phyloP scores from a whole-genome alignment of 2,113 vertebrate genomes.

The Triplophysa dalaica region DNA sequence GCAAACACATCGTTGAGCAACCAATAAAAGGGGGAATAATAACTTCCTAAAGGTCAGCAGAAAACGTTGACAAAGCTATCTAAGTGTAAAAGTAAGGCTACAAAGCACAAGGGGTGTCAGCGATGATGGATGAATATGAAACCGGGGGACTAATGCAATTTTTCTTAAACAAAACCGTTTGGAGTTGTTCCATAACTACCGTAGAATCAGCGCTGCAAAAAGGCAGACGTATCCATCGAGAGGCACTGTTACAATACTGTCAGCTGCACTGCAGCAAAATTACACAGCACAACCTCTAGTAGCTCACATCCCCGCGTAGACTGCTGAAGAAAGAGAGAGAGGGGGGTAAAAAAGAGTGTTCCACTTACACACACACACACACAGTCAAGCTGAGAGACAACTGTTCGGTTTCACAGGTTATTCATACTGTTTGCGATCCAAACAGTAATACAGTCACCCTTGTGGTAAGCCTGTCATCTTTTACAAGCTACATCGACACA shows the following conservation, averaged over 20 bases:
- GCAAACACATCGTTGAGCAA: constrained; percentile 39
- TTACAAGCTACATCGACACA: neutral
- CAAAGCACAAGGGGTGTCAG: constrained; percentile 63
- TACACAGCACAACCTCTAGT: constrained; percentile 77
- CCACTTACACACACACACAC: constrained; percentile 17
- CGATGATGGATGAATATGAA: constrained; percentile 63
- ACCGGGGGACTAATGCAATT: constrained; percentile 61
- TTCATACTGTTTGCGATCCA: constrained; percentile 52
- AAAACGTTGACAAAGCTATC: constrained; percentile 62
- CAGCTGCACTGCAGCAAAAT: constrained; percentile 95
- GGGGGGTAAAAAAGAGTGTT: neutral
- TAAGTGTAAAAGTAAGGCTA: constrained; percentile 59
- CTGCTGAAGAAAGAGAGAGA: constrained; percentile 46
- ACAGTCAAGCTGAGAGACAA: constrained; percentile 38
- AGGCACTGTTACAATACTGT: constrained; percentile 82
- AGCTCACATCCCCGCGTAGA: constrained; percentile 62
- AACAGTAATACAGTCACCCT: constrained; percentile 28
- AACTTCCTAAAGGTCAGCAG: constrained; percentile 62
- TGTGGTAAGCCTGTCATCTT: constrained; percentile 14
- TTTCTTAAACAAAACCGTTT: constrained; percentile 66
- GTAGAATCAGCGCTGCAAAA: constrained; percentile 64
- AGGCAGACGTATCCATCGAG: constrained; percentile 68
- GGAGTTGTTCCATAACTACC: constrained; percentile 71
- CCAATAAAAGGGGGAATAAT: constrained; percentile 55
- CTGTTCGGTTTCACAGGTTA: constrained; percentile 44